Evolutionary conservation across 2,113 vertebrate species (phyloP).

Genomic region (Nycticebus coucang): DNA sequence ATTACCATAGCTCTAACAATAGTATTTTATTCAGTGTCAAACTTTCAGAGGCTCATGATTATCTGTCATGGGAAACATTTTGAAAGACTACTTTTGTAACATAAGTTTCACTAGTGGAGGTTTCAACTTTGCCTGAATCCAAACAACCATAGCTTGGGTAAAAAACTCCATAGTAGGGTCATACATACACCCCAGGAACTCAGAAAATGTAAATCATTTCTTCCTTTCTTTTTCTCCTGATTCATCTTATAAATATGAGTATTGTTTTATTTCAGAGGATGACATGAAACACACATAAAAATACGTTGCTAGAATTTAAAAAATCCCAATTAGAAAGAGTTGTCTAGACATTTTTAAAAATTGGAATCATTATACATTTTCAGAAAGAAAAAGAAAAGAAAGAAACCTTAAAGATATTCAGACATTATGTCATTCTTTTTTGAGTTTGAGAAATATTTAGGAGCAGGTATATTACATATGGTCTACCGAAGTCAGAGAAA

Average conservation of each 20-base stretch:
- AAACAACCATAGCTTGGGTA: constrained; percentile 38
- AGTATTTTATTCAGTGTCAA: neutral
- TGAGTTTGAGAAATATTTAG: constrained; percentile 42
- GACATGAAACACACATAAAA: neutral
- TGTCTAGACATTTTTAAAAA: constrained; percentile 15
- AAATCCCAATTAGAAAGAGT: neutral
- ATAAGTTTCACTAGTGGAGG: neutral
- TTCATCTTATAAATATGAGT: neutral
- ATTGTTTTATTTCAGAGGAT: constrained; percentile 40
- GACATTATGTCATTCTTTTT: constrained; percentile 64
- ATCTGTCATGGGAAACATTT: neutral
- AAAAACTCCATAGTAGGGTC: neutral
- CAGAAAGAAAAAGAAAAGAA: neutral
- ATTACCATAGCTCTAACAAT: neutral
- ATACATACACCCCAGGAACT: constrained; percentile 36
- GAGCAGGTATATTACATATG: constrained; percentile 60
- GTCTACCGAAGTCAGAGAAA: constrained; percentile 46
- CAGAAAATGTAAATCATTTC: constrained; percentile 59
- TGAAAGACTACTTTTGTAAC: constrained; percentile 60
- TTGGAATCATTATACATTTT: constrained; percentile 21
- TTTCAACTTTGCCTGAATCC: constrained; percentile 55
- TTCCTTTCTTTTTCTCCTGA: constrained; percentile 48
- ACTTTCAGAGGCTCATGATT: constrained; percentile 27
- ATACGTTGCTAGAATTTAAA: constrained; percentile 51
- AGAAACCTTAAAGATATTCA: neutral